These are phyloP conservation scores for Hexactinellida sp. DNA, from an alignment of 37 sponge, comb jelly and placozoan genomes.

Conservation along the genomic window DNA sequence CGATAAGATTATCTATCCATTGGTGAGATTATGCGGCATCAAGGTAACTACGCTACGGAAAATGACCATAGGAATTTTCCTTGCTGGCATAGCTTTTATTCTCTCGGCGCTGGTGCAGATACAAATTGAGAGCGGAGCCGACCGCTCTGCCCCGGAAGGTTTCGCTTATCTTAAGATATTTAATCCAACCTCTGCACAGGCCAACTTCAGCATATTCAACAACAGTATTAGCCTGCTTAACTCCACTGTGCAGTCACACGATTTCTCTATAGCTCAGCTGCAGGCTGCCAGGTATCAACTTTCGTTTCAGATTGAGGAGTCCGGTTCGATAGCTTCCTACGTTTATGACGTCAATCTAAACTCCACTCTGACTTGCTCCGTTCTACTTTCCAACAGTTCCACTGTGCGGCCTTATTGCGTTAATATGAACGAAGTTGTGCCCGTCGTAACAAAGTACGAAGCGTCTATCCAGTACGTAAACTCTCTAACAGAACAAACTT, in stretches of 20 bases:
- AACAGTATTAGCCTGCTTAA: neutral
- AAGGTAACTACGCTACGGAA: slow-evolving; percentile 45
- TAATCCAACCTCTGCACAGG: neutral
- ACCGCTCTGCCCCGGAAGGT: neutral
- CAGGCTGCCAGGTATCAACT: neutral
- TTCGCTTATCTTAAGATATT: neutral
- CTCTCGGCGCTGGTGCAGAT: slow-evolving; percentile 74
- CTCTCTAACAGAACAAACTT: neutral
- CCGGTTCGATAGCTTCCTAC: neutral
- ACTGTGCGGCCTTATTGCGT: neutral
- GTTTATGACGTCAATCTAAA: neutral
- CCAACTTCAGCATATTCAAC: neutral
- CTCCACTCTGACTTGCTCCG: neutral
- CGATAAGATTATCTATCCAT: slow-evolving; percentile 77
- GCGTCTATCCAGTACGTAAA: neutral
- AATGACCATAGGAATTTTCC: slow-evolving; percentile 72
- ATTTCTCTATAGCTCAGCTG: neutral
- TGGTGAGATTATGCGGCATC: slow-evolving; percentile 42
- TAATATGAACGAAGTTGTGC: neutral
- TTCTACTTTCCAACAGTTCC: neutral
- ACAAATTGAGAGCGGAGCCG: slow-evolving; percentile 27
- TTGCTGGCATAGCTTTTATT: slow-evolving; percentile 73
- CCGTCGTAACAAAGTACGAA: neutral
- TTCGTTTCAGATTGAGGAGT: neutral
- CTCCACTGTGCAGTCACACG: neutral